These are phyloP conservation scores for Sphinx pinastri DNA, from an alignment of 2,888 invertebrate species.

Conservation along the genomic window DNA sequence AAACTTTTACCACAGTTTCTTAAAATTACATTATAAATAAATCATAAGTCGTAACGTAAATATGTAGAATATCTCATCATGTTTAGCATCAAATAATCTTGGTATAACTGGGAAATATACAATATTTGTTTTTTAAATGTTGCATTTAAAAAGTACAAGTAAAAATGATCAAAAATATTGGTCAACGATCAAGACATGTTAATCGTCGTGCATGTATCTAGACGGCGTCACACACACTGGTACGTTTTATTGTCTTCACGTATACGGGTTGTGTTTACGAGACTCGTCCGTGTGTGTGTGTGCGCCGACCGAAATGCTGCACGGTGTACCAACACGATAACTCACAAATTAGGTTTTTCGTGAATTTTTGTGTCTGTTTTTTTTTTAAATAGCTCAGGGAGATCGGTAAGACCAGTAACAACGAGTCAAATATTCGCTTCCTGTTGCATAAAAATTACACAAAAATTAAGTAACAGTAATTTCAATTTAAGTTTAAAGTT, in stretches of 20 bases:
- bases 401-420: no score
- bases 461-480: not conserved
- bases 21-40: no score
- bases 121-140: not conserved
- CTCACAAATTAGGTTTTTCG: conserved; percentile 8
- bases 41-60: no score
- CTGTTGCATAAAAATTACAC: not conserved
- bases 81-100: no score
- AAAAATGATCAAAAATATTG: not conserved
- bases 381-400: no score
- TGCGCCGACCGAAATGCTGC: conserved; percentile 2
- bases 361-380: not conserved
- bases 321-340: not conserved
- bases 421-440: not conserved
- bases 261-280: conserved; percentile 27
- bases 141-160: not conserved
- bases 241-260: conserved; percentile 46
- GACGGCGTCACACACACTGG: conserved; percentile 32
- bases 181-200: conserved; percentile 21
- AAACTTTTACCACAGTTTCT: no score
- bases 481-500: not conserved
- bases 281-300: no score
- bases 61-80: no score
- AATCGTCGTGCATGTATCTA: conserved; percentile 30
- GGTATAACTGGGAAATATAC: no score